phyloP scores from a whole-genome alignment of 2,888 invertebrate genomes.

The Hirtodrosophila alboralis region DNA sequence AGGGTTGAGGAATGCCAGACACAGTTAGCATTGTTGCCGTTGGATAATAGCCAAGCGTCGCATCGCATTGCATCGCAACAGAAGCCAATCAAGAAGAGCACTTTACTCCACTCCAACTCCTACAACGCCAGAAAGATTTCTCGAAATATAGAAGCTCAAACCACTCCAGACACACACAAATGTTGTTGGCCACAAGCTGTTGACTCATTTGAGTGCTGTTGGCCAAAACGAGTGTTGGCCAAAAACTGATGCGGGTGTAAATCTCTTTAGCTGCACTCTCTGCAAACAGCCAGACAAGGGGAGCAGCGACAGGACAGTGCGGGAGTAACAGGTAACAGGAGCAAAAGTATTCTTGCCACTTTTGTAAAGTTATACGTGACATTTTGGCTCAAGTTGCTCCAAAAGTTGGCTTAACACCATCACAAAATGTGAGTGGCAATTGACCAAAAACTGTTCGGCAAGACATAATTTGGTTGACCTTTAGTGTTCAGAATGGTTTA shows the following conservation, averaged over 20 bases:
- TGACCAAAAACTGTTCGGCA: conserved; percentile 10
- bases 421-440: conserved; percentile 2
- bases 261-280: conserved; percentile 18
- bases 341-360: conserved; percentile 14
- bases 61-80: conserved; percentile 42
- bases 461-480: conserved; percentile 40
- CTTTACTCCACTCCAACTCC: too few species aligned
- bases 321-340: too few species aligned
- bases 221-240: conserved; percentile 21
- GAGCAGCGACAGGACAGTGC: conserved; percentile 8
- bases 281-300: neutral
- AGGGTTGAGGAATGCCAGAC: neutral
- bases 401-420: conserved; percentile 22
- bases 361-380: conserved; percentile 55
- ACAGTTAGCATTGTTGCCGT: conserved; percentile 24
- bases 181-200: conserved; percentile 70
- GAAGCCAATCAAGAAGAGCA: conserved; percentile 52
- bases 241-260: conserved; percentile 57
- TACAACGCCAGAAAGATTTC: too few species aligned
- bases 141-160: conserved; percentile 1
- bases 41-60: conserved; percentile 71
- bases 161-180: conserved; percentile 25
- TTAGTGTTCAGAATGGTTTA: conserved; percentile 6
- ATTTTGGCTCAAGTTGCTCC: conserved; percentile 47
- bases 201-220: conserved; percentile 70